Conservation (phyloP, 2,113 vertebrate genomes). For the Eudyptes chrysolophus region DNA sequence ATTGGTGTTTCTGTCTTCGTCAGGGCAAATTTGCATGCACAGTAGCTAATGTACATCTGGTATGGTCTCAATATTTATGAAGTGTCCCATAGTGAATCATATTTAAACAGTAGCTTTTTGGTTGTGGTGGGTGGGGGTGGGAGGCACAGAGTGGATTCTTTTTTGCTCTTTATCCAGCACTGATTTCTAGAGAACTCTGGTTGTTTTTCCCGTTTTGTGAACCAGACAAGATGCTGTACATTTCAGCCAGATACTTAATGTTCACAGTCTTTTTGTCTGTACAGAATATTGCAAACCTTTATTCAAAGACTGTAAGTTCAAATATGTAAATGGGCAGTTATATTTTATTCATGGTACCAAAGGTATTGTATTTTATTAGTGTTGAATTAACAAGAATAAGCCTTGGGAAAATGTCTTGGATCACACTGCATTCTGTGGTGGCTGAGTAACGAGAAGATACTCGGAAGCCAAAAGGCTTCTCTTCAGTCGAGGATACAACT, state of each 20-base stretch:
- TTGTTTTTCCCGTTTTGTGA: neutral
- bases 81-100: neutral
- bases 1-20: neutral
- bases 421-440: neutral
- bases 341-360: neutral
- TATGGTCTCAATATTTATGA: neutral
- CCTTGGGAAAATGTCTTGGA: neutral
- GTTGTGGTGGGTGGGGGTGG: fast-evolving
- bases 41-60: neutral
- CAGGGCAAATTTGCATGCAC: neutral
- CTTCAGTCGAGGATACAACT: neutral
- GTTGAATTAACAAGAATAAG: neutral
- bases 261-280: neutral
- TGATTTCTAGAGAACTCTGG: neutral
- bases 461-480: neutral
- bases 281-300: neutral
- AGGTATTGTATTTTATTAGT: neutral
- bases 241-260: neutral
- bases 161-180: neutral
- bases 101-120: neutral
- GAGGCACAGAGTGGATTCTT: neutral
- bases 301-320: neutral
- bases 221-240: neutral
- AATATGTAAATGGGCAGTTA: neutral
- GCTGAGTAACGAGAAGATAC: neutral